Evolutionary conservation across 1,140 invertebrate species (phyloP), one percentile per base, ranked within the genome.

Genomic region (Drosophila bocki): DNA sequence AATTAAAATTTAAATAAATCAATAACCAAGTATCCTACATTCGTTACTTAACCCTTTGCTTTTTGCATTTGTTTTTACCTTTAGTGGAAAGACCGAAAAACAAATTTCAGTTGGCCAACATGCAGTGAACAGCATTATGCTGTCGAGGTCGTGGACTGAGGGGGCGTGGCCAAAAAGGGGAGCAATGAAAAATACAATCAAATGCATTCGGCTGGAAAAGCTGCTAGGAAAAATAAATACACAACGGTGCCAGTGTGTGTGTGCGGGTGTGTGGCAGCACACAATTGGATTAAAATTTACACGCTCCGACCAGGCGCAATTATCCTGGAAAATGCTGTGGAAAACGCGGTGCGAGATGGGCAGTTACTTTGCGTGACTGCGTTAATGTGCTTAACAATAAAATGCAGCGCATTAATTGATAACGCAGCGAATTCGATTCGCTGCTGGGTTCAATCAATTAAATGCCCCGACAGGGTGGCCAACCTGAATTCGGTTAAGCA

Each of bases 381-480:
- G 85, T 88, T 88, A 88, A 88, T 88, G 85, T 88, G 85, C 85
- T 88, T 88, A 88, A 88, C 85, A 90, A 88, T 88, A 88, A 88
- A 88, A 88, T 84, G 85, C 84, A 88, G 78, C 78, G 85, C 81
- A 87, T 88, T 87, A 88, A 88, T 88, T 87, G 84, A 87, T 87
- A 87, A 88, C 82, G 75, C 56, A 62, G 45, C 32, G 75, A 37
- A 77, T 47, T 57, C 64, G 48, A 77, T 47, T 57, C 64, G 65
- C 79, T 67, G 56, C 69, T 71, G 63, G 71, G 64, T 60, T 67
- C 81, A 71, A 72, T 72, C 67, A 72, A 72, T 72, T 72, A 71
- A 71, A 71, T 51, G 22, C n/a, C 22, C 65, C 32, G 32, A 26
- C 67, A 71, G 69, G 69, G 69, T 72, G 69, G 69, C 69, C 69